Evolutionary conservation across 2,113 vertebrate species (phyloP).

Genomic region (Mustela nigripes): DNA sequence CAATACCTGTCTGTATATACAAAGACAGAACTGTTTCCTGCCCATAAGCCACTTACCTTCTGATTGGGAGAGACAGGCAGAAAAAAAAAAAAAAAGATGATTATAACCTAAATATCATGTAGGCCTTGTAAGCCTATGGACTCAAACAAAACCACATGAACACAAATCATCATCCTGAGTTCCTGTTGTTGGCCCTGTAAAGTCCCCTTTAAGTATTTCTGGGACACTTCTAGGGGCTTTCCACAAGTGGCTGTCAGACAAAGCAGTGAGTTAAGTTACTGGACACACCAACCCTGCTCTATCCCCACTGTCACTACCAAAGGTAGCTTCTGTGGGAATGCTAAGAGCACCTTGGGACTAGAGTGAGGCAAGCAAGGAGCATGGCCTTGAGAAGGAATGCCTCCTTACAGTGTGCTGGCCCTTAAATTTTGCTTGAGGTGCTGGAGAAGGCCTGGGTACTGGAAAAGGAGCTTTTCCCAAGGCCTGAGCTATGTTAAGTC

Average conservation of each 20-base stretch:
- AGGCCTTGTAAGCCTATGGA: background rate
- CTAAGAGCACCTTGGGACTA: background rate
- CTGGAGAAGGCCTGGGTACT: background rate
- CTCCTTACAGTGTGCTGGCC: background rate
- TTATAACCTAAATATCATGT: background rate
- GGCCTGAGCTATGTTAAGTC: background rate
- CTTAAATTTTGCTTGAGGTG: background rate
- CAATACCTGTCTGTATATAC: background rate
- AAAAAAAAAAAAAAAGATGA: background rate
- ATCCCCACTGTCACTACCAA: background rate
- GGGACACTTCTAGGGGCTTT: slow-evolving; percentile 16
- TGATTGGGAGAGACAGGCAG: background rate
- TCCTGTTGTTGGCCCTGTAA: background rate
- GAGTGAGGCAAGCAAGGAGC: background rate
- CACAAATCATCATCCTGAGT: background rate
- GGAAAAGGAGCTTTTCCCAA: background rate
- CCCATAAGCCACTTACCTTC: background rate
- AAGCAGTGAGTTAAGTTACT: background rate
- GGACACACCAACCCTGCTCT: background rate
- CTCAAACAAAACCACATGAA: background rate
- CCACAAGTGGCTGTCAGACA: background rate
- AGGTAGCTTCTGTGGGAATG: background rate
- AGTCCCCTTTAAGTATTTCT: background rate
- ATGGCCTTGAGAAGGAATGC: background rate
- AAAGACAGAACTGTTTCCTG: slow-evolving; percentile 17